phyloP scores from a whole-genome alignment of 92 coral and sea anemone genomes.

The Porites divaricata region DNA sequence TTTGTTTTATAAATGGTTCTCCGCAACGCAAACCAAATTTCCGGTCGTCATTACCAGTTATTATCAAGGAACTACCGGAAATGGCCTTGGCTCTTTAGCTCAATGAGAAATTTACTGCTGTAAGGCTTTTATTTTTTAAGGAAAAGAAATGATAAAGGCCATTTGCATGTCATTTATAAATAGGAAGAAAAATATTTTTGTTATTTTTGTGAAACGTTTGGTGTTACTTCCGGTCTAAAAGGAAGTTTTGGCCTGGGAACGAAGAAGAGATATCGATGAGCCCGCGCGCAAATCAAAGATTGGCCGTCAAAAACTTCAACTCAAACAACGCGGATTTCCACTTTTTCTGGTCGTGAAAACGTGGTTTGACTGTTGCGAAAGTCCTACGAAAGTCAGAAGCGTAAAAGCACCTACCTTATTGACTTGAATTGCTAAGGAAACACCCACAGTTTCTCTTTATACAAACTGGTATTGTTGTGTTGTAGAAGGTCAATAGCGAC shows the following conservation, averaged over 20 bases:
- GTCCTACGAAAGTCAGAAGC: too few species aligned
- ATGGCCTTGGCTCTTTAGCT: too few species aligned
- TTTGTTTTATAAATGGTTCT: too few species aligned
- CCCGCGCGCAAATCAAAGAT: constrained; percentile 48
- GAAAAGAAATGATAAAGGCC: too few species aligned
- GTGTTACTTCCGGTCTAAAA: background rate
- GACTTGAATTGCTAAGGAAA: background rate
- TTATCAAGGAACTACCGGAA: too few species aligned
- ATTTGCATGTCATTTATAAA: too few species aligned
- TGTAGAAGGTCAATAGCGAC: background rate
- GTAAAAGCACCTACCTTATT: background rate
- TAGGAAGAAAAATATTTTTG: too few species aligned
- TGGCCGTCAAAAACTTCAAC: constrained; percentile 12
- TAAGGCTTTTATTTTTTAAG: too few species aligned
- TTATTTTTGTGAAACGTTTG: too few species aligned
- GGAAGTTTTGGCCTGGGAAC: constrained; percentile 10
- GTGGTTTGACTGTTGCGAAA: background rate
- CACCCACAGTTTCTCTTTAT: background rate
- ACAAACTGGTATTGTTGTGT: background rate
- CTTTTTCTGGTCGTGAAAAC: background rate
- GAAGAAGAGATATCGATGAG: constrained; percentile 5
- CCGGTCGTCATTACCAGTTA: too few species aligned
- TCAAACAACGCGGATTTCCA: background rate
- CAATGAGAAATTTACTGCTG: too few species aligned
- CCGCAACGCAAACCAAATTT: too few species aligned